phyloP scores from a whole-genome alignment of 2,113 vertebrate genomes.

The Odocoileus virginianus region DNA sequence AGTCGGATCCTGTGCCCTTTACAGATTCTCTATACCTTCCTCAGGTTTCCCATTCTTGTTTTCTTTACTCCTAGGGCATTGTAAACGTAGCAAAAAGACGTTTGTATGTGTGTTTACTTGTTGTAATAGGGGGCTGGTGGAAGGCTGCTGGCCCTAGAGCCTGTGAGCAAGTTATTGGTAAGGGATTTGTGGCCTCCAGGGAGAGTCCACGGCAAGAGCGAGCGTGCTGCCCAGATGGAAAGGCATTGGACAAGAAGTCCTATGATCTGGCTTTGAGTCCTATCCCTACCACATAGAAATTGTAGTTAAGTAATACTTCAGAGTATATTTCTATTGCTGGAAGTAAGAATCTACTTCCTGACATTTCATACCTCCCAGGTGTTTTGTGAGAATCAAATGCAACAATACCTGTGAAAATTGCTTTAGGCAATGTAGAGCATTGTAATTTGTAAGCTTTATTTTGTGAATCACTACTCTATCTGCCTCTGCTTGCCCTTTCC shows the following conservation, averaged over 20 bases:
- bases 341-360: background rate
- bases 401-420: background rate
- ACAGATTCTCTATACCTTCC: background rate
- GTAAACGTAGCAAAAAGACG: background rate
- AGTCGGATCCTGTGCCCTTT: background rate
- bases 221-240: background rate
- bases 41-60: background rate
- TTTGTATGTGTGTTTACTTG: no score
- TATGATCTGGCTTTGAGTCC: background rate
- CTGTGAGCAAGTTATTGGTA: background rate
- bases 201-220: no score
- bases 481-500: background rate
- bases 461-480: background rate
- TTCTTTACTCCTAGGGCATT: background rate
- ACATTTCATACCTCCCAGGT: background rate
- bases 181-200: background rate
- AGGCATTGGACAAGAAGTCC: background rate
- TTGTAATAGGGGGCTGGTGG: background rate
- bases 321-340: background rate
- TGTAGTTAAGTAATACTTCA: background rate
- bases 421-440: background rate
- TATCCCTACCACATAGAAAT: background rate
- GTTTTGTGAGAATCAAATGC: background rate
- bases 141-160: background rate
- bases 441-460: background rate